Evolutionary conservation across 2,888 invertebrate species (phyloP), one percentile per base, ranked within the genome.

Genomic region (Sinotaia quadrata): DNA sequence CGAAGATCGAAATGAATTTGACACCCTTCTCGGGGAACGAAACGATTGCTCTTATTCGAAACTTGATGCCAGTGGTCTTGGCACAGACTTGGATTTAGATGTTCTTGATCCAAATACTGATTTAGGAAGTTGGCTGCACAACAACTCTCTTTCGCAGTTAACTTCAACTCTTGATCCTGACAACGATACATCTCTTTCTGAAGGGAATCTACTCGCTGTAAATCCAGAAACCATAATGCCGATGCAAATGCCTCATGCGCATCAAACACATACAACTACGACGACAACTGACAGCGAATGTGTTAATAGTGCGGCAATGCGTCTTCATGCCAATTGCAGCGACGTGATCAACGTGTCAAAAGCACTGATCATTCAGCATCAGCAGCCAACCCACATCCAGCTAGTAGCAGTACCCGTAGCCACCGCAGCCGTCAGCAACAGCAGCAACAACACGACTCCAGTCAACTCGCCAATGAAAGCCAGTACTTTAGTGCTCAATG

Each of bases 151-250:
- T 27, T 59, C 73, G 7, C 63, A 69, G n/a, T 44, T 73, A 29
- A 33, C 72, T 27, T 51, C 37, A 5, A 59, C 59, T 21, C 58
- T 73, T 5, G 73, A 73, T n/a, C 58, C 51, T 24, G 73, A 73
- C 21, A 63, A 70, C 27, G 70, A 70, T 15, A 44, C 12, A 33
- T 65, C 63, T 0, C 31, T 65, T 41, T 66, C 68, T n/a, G 73
- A 73, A 37, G 58, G 69, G 12, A 73, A 57, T 34, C 12, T 70
- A 12, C 27, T 73, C 21, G 51, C 73, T 92, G 96, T 96, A 5
- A 95, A 96, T 89, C 96, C 96, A 4, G 95, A 94, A 84, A 94
- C 94, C 33, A 95, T 95, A 52, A 93, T 95, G 93, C 95, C 96
- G 90, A 93, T 47, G 91, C 84, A 72, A 24, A n/a, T 47, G 7